Base-by-base conservation (phyloP, 2,113 vertebrate genomes). In the Probosciger aterrimus region DNA sequence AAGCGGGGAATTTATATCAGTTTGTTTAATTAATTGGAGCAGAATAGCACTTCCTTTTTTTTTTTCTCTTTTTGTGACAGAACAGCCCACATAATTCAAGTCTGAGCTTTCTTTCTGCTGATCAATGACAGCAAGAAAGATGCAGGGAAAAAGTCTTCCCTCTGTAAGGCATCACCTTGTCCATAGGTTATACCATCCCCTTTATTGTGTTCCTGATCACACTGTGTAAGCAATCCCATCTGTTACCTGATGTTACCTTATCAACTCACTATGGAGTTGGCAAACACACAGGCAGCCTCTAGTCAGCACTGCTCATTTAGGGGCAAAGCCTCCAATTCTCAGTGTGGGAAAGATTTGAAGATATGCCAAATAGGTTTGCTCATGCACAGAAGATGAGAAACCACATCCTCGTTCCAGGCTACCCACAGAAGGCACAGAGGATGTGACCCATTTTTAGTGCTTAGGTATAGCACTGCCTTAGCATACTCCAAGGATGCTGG, bases 1-100 rank as follows among this genome's bases (percentile, higher is more conserved):
- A 97, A 97, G 94, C 5, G 0, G 52, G 20, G 95, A 98, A 97
- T 98, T 98, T 97, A 95, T 98, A 98, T 97, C 97, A 88, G 95
- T 98, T 98, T 98, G 96, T 97, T 97, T 98, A 98, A 98, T 98
- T 98, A 98, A 98, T 97, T 97, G 97, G 80, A 80, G 83, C 92
- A 92, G 96, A 97, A 97, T 76, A 94, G 94, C 90, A 86, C 94
- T 96, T 96, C 60, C 35, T 41, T 49, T 68, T 59, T 59, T 64
- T 37, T 62, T 76, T n/a, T n/a, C n/a, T n/a, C n/a, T n/a, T 63
- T 43, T 46, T 6, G 71, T 91, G 93, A 92, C 85, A 88, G 95
- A 91, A 88, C 19, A 31, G 86, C 47, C 91, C 68, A 71, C 79
- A 64, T 91, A 95, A 96, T 81, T 84, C 52, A 85, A 82, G 52